A percentile compares a stretch with the other conserved stretches of the same genome.
These are phyloP conservation scores for Odontocolon sp. DNA, from an alignment of 2,888 invertebrate species.

Conservation along the genomic window DNA sequence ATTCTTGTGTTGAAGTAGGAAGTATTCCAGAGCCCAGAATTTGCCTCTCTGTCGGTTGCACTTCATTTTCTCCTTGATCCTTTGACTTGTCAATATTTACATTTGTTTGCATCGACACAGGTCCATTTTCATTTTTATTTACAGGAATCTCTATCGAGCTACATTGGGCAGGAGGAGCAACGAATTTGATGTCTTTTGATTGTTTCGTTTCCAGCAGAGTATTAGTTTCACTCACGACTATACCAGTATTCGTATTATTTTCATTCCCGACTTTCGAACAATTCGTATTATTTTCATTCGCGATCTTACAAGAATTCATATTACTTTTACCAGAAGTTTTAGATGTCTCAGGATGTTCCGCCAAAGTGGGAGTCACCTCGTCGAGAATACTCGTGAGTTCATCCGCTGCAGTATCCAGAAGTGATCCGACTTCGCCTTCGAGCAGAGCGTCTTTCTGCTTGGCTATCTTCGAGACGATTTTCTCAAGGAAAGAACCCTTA, in stretches of 20 bases:
- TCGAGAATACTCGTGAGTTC: slow-evolving; percentile 71
- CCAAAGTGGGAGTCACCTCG: slow-evolving; percentile 63
- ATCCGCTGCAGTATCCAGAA: slow-evolving; percentile 71
- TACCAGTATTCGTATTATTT: slow-evolving; percentile 21
- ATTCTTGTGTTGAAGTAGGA: background rate
- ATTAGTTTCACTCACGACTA: background rate
- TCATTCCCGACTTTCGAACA: too few relatives aligned
- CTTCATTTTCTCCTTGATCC: background rate
- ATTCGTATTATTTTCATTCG: too few relatives aligned
- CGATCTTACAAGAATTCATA: too few relatives aligned
- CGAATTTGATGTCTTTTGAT: slow-evolving; percentile 11
- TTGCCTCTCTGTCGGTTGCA: background rate
- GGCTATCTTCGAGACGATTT: slow-evolving; percentile 79
- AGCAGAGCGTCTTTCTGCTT: slow-evolving; percentile 77
- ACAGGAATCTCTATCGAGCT: background rate
- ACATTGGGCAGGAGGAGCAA: background rate
- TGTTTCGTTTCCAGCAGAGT: background rate
- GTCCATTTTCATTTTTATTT: background rate
- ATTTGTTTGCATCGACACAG: slow-evolving; percentile 2
- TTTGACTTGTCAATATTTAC: background rate
- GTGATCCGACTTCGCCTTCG: slow-evolving; percentile 72
- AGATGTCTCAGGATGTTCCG: slow-evolving; percentile 35
- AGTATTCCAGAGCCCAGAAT: background rate
- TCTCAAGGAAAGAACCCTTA: slow-evolving; percentile 78
- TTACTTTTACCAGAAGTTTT: slow-evolving; percentile 28